phyloP scores from a whole-genome alignment of 2,797 vertebrate species.

The Parambassis ranga region DNA sequence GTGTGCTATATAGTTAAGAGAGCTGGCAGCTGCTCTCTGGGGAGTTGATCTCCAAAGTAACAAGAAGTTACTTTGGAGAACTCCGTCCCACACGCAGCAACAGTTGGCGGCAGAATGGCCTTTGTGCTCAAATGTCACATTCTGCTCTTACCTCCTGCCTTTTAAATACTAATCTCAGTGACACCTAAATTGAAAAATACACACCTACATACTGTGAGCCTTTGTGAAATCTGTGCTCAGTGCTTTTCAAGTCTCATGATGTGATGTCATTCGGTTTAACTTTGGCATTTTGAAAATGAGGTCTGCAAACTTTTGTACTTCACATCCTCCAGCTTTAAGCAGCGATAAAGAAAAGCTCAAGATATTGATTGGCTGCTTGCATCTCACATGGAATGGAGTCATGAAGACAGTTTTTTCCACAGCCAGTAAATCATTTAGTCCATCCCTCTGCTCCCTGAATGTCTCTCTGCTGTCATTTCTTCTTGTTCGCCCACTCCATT shows the following conservation, averaged over 20 bases:
- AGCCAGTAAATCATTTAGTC: not conserved
- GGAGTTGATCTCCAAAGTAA: conserved; percentile 42
- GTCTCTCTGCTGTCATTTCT: conserved; percentile 20
- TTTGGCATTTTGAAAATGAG: too few species aligned
- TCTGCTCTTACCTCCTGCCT: conserved; percentile 30
- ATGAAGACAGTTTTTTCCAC: conserved; percentile 12
- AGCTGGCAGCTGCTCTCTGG: conserved; percentile 29
- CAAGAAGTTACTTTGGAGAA: conserved; percentile 21
- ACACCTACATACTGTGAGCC: conserved; percentile 39
- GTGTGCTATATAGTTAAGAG: not conserved
- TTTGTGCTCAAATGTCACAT: conserved; percentile 61
- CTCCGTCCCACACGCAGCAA: conserved; percentile 27
- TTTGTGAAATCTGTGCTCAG: conserved; percentile 14
- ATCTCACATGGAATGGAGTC: not conserved
- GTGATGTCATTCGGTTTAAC: not conserved
- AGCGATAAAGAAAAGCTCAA: not conserved
- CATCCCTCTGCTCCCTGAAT: conserved; percentile 15
- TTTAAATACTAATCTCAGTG: conserved; percentile 52
- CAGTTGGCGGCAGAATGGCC: conserved; percentile 39
- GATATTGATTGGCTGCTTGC: not conserved
- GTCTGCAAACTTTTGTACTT: not conserved
- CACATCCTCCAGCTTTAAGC: not conserved
- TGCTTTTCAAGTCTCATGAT: not conserved
- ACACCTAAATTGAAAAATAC: conserved; percentile 8
- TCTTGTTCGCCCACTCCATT: conserved; percentile 19